Evolutionary conservation across 2,888 invertebrate genomes (phyloP), one percentile per base, ranked within the genome.

Genomic region (Podabrus alpinus): DNA sequence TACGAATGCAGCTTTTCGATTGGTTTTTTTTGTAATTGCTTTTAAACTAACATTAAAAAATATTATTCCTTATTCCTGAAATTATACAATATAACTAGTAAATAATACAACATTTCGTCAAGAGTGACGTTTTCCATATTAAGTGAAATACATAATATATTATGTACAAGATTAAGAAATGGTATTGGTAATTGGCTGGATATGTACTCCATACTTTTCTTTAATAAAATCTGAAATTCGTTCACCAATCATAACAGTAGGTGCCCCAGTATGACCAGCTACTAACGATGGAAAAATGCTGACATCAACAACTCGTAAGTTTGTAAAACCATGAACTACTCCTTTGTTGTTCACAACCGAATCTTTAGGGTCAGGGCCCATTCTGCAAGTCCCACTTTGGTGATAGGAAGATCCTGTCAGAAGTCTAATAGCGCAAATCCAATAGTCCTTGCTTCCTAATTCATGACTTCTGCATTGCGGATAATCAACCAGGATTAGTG

Each of bases 391-490:
- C 0, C 93, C 92, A 16, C 90, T 90, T 0, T 92, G 92, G 86
- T 94, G 93, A 81, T 88, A 93, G 73, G 94, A 92, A 0, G 94
- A 94, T 0, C 90, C 87, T 0, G 94, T 94, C 81, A 93, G 93
- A 66, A 91, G 89, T 78, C 88, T 90, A 0, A 90, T 86, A 3
- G 92, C 83, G 82, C 94, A 94, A 5, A 87, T 88, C 88, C 92
- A 92, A 84, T 94, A 94, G 4, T 90, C 90, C 80, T 92, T 90
- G 0, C 89, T 89, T 61, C 91, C 92, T 87, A 92, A 92, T 59
- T 85, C 81, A 74, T 89, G 88, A 0, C 86, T 84, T 9, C 85
- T 84, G 84, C 94, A 94, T 24, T 90, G 90, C 19, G 90, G 89
- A n/a, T 92, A 86, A 1, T 91, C 91, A 13, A 88, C 86, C 71